A percentile compares a stretch with the other conserved stretches of the same genome.
phyloP scores from a whole-genome alignment of 1,140 invertebrate species.

The Eulimnadia texana region DNA sequence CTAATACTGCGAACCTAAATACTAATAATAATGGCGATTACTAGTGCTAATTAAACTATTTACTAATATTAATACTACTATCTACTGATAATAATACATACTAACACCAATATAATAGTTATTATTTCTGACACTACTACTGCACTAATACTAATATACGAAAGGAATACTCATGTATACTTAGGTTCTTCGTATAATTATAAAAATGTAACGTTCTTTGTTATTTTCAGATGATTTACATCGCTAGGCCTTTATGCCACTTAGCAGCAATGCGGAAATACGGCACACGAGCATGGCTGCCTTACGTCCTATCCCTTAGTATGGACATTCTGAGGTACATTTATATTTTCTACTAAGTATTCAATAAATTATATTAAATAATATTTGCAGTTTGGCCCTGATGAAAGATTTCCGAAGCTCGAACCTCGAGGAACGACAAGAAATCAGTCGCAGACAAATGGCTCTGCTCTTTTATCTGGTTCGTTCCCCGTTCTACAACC shows the following conservation, averaged over 20 bases:
- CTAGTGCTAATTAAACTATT: no score
- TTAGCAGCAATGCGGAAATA: neutral
- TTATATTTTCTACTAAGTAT: neutral
- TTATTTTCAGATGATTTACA: neutral
- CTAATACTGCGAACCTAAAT: no score
- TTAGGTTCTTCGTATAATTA: neutral
- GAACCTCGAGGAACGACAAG: neutral
- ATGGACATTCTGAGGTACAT: conserved; percentile 1
- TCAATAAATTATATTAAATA: no score
- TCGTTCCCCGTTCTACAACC: conserved; percentile 3
- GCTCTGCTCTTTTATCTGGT: neutral
- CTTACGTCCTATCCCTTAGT: neutral
- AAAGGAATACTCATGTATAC: no score
- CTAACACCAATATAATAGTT: neutral
- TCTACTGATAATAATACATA: neutral
- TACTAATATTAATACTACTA: neutral
- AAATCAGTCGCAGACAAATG: neutral
- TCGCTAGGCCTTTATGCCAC: neutral
- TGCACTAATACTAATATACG: neutral
- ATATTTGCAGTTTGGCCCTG: neutral
- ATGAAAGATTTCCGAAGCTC: neutral
- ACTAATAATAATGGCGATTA: no score
- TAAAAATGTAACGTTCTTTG: neutral
- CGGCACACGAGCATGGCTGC: neutral
- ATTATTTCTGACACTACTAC: neutral